A percentile compares a stretch with the other conserved stretches of the same genome.
Conservation (phyloP, 1,140 invertebrate genomes). For the Drosophila ficusphila region DNA sequence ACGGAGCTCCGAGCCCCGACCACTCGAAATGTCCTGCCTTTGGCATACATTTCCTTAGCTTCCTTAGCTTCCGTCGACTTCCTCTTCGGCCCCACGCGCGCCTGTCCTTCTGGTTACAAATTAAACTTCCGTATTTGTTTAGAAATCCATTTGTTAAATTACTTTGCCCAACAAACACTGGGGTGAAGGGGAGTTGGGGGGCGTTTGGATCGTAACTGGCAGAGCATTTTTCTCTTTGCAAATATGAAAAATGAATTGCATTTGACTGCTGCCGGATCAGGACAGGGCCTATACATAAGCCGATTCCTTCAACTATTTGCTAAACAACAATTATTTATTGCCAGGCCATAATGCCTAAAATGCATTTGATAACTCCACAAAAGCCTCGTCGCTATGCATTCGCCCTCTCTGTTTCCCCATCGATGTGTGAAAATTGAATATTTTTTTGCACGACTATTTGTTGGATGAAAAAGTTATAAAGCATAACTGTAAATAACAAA, state of each 20-base stretch:
- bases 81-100: constrained; percentile 45
- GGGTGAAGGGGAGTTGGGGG: neutral
- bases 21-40: constrained; percentile 51
- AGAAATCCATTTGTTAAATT: constrained; percentile 84
- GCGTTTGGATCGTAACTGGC: neutral
- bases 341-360: constrained; percentile 67
- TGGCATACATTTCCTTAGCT: constrained; percentile 79
- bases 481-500: constrained; percentile 73
- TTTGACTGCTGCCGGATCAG: constrained; percentile 62
- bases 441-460: constrained; percentile 36
- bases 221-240: constrained; percentile 38
- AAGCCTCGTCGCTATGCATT: constrained; percentile 29
- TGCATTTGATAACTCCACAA: constrained; percentile 75
- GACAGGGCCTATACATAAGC: constrained; percentile 47
- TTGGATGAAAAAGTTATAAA: constrained; percentile 66
- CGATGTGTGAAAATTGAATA: constrained; percentile 68
- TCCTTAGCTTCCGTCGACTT: constrained; percentile 66
- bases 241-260: constrained; percentile 81
- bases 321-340: constrained; percentile 74
- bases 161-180: constrained; percentile 64
- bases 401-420: constrained; percentile 4
- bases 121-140: constrained; percentile 84
- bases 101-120: constrained; percentile 82
- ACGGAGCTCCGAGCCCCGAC: constrained; percentile 2
- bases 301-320: constrained; percentile 73